These are phyloP conservation scores for Platalea minor DNA, from an alignment of 2,797 vertebrate genomes.

Conservation along the genomic window DNA sequence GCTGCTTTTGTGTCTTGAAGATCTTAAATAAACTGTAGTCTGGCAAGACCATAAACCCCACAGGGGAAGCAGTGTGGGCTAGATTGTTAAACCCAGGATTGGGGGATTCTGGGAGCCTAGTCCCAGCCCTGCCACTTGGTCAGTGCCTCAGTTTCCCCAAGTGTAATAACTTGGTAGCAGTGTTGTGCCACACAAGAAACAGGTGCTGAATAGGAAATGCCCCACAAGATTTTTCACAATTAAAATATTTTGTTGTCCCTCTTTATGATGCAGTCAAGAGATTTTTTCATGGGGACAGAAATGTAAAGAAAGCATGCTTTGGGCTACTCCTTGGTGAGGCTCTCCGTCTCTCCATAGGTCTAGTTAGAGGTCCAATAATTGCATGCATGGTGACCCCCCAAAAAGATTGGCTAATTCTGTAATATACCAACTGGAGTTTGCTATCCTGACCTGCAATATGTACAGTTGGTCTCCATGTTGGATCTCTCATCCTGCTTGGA, in stretches of 20 bases:
- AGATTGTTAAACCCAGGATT: background rate
- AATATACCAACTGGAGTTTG: background rate
- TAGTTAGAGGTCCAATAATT: background rate
- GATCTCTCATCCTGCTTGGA: background rate
- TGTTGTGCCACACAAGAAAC: background rate
- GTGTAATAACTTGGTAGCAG: fast-evolving
- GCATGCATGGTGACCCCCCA: fast-evolving
- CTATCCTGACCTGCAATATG: background rate
- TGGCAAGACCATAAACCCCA: background rate
- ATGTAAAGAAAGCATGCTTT: background rate
- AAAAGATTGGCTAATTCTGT: background rate
- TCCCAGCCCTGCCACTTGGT: background rate
- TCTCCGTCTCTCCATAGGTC: background rate
- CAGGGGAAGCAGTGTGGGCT: fast-evolving
- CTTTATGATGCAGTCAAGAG: background rate
- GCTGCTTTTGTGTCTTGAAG: background rate
- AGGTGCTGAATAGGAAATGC: background rate
- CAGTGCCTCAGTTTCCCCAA: background rate
- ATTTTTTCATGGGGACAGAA: background rate
- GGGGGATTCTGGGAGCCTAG: background rate
- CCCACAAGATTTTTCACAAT: background rate
- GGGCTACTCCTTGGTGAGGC: background rate
- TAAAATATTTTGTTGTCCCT: background rate
- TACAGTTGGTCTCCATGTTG: background rate
- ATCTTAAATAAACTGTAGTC: background rate